A percentile compares a stretch with the other conserved stretches of the same genome.
phyloP scores from a whole-genome alignment of 2,113 vertebrate genomes.

The Platichthys stellatus region DNA sequence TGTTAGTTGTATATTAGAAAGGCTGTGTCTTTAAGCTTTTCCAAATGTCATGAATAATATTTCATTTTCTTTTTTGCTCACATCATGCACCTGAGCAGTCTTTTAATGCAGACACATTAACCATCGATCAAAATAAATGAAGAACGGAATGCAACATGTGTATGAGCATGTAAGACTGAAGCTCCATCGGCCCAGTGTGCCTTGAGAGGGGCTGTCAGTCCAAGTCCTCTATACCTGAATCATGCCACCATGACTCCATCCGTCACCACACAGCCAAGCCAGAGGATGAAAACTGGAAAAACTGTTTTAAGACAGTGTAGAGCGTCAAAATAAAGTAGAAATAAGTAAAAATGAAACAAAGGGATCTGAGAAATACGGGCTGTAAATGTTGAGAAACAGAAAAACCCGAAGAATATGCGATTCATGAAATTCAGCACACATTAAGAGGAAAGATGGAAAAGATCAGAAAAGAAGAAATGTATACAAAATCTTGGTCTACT shows the following conservation, averaged over 20 bases:
- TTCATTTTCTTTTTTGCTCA: neutral
- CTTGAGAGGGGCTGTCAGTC: conserved; percentile 68
- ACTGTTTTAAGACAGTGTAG: conserved; percentile 1
- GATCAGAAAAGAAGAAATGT: no score
- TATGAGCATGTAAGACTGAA: conserved; percentile 27
- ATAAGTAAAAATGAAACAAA: neutral
- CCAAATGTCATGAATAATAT: conserved; percentile 36
- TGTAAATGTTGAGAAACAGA: neutral
- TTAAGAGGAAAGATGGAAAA: no score
- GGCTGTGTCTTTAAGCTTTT: conserved; percentile 23
- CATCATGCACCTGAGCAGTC: neutral
- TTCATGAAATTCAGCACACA: no score
- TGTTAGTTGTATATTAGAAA: conserved; percentile 34
- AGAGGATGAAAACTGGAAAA: conserved; percentile 31
- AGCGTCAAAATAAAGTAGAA: neutral
- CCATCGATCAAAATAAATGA: neutral
- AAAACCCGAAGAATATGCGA: neutral
- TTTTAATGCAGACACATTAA: conserved; percentile 17
- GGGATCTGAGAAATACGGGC: neutral
- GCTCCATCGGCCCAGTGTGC: conserved; percentile 42
- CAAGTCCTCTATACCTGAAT: conserved; percentile 68
- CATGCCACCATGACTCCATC: conserved; percentile 61
- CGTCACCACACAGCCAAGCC: conserved; percentile 54
- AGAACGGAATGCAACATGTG: neutral
- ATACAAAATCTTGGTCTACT: no score